Percentiles rank a stretch among this genome's conserved stretches.
phyloP scores from a whole-genome alignment of 2,797 vertebrate genomes.

The Argentina silus region DNA sequence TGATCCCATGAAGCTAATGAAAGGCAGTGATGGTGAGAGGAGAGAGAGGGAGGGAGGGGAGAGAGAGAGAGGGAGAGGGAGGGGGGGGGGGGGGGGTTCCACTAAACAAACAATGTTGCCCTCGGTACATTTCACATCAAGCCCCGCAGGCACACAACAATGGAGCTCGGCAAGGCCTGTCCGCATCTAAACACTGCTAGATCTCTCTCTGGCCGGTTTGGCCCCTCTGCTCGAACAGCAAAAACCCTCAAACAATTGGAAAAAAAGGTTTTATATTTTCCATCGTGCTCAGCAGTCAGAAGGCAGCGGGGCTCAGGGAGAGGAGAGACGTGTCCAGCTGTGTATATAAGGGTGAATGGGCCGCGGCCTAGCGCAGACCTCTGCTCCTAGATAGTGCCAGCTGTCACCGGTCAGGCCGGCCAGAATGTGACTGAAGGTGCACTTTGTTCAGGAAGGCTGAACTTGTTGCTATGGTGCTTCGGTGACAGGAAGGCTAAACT shows the following conservation, averaged over 20 bases:
- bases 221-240: conserved; percentile 64
- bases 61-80: neutral
- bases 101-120: conserved; percentile 63
- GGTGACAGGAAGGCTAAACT: conserved; percentile 39
- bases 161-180: conserved; percentile 58
- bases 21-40: conserved; percentile 11
- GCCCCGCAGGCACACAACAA: conserved; percentile 64
- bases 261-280: conserved; percentile 56
- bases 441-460: conserved; percentile 31
- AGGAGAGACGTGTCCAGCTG: conserved; percentile 2
- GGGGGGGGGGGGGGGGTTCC: conserved; percentile 23
- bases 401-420: neutral
- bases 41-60: neutral
- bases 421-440: too few species aligned
- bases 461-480: conserved; percentile 44
- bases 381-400: neutral
- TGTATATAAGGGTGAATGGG: conserved; percentile 48
- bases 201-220: conserved; percentile 73
- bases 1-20: conserved; percentile 29
- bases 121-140: conserved; percentile 66
- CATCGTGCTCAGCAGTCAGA: conserved; percentile 67
- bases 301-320: conserved; percentile 27
- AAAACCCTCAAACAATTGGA: conserved; percentile 65
- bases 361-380: conserved; percentile 6
- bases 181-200: conserved; percentile 71